Evolutionary conservation across 2,113 vertebrate genomes (phyloP).

Genomic region (Stigmatopora argus): DNA sequence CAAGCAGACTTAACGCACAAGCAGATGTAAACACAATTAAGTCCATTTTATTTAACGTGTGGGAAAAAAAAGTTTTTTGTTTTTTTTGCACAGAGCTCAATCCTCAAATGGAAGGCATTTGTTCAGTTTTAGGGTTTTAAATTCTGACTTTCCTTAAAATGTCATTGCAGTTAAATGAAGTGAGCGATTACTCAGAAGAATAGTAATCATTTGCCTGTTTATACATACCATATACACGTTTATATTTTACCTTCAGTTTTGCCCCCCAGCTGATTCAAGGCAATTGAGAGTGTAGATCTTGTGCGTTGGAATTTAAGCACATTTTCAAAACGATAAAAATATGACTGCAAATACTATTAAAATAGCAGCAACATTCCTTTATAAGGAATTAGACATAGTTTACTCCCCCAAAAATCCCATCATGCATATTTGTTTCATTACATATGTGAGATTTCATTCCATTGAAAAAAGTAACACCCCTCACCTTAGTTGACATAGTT

Average conservation of each 20-base stretch:
- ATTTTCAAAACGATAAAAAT: not conserved
- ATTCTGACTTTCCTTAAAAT: not conserved
- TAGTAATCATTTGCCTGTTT: not conserved
- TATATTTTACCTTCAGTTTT: not conserved
- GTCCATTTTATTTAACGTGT: constrained; percentile 10
- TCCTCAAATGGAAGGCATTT: not conserved
- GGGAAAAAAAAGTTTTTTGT: too few relatives aligned
- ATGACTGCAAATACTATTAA: not conserved
- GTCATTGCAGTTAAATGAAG: not conserved
- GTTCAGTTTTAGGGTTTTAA: not conserved
- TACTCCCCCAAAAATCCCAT: not conserved
- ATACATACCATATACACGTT: too few relatives aligned
- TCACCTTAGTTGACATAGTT: constrained; percentile 51
- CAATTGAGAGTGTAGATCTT: not conserved
- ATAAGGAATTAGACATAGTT: not conserved
- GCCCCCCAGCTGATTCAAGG: not conserved
- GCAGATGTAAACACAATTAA: constrained; percentile 35
- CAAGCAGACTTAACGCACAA: constrained; percentile 27
- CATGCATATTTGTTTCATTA: not conserved
- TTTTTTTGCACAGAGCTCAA: not conserved
- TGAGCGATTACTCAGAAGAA: not conserved
- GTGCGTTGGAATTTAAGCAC: not conserved
- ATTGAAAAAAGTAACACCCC: constrained; percentile 6
- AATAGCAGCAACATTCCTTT: not conserved
- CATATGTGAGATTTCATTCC: not conserved